Percentiles rank a stretch among this genome's conserved stretches.
Conservation (phyloP, 2,113 vertebrate genomes). For the Rhegmatorhina hoffmannsi region DNA sequence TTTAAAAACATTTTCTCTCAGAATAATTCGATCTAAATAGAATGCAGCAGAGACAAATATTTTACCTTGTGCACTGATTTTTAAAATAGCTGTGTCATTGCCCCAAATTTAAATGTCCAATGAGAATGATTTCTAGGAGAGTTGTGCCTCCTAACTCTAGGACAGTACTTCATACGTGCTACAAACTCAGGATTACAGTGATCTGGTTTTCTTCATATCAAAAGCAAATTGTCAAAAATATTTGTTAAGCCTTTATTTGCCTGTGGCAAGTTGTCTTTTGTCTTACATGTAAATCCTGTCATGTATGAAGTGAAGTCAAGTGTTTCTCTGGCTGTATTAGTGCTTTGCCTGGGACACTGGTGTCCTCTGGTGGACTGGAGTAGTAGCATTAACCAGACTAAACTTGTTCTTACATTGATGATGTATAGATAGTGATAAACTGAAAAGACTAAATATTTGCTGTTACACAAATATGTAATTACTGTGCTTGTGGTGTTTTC, state of each 20-base stretch:
- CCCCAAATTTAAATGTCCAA: neutral
- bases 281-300: neutral
- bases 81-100: neutral
- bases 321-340: neutral
- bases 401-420: neutral
- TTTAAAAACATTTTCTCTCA: neutral
- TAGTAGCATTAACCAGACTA: neutral
- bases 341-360: neutral
- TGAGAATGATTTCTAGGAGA: neutral
- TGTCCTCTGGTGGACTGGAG: conserved; percentile 59
- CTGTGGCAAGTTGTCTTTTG: neutral
- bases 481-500: neutral
- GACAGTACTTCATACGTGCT: neutral
- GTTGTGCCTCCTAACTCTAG: neutral
- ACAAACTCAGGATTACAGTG: neutral
- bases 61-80: neutral
- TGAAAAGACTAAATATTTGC: neutral
- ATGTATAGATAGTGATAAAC: neutral
- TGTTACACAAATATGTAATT: neutral
- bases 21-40: neutral
- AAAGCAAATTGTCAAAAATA: neutral
- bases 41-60: neutral
- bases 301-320: neutral
- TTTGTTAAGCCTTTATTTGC: neutral
- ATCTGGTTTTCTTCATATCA: neutral